Base-by-base conservation (phyloP, 2,113 vertebrate species). In the Melanostigma gelatinosum region DNA sequence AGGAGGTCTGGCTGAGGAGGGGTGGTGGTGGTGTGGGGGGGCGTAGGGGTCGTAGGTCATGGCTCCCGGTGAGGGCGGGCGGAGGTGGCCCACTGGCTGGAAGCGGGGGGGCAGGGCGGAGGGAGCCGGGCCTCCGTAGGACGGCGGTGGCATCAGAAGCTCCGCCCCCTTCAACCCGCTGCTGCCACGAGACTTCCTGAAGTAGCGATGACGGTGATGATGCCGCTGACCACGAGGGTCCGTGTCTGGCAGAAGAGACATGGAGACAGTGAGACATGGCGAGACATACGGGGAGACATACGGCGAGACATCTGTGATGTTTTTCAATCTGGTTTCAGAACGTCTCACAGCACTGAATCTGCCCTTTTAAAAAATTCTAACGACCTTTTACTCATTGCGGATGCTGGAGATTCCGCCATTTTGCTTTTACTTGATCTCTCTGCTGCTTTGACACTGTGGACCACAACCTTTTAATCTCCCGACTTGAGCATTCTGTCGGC, bases 131-230 rank as follows among this genome's bases (percentile, higher is more conserved):
- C 85, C 78, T 48, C 92, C 94, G 4, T 96, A 98, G 65, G 86
- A 42, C 0, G 85, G 76, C 0, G 77, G 81, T 0, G 96, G 73
- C 91, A 97, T 94, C 64, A 96, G 93, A 38, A 96, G 85, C 50
- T 98, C 97, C 63, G 95, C 96, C 22, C 96, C 97, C 84, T 96
- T 96, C 52, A 85, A 3, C 0, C 82, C 82, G 0, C 72, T 78
- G 54, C 72, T 87, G 2, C 92, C 90, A 0, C 91, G 87, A 13
- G 96, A 90, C 80, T 98, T 99, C 85, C 96, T 97, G 29, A 97
- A 96, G 88, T 97, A 96, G 7, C 96, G 95, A 40, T 94, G 90
- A 0, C 92, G 91, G 20, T 85, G 92, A 44, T 84, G 92, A 42
- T 88, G 86, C 0, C 92, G 87, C 36, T 88, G 90, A 34, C 91